Evolutionary conservation across 2,797 vertebrate genomes (phyloP), one percentile per base, ranked within the genome.

Genomic region (Rachycentron canadum): DNA sequence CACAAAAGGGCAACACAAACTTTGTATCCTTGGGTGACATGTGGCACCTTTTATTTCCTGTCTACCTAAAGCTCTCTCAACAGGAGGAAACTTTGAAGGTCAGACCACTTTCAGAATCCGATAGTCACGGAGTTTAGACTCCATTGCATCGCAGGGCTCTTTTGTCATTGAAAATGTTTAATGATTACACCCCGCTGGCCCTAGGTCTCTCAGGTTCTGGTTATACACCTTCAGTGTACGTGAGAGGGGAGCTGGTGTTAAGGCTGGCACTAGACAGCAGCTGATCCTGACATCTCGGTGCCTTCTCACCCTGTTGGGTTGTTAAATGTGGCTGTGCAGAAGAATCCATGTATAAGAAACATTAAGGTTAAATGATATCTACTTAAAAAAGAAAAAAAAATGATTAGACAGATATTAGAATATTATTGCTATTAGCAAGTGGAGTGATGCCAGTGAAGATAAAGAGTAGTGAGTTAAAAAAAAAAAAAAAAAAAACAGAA

Each of bases 41-140:
- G 83, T 40, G 52, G 45, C 78, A 73, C 78, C 68, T 79, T 85
- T 82, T 77, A 72, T 79, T 81, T 69, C 30, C 34, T 9, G n/a
- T 62, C 6, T 21, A 77, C 58, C 64, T 32, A 52, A 73, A 79
- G 70, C 69, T 47, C 11, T 76, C 75, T 78, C 76, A 73, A 69
- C 80, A 45, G 82, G 53, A 82, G 78, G 50, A 82, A 81, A 84
- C 70, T 57, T 38, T 86, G 86, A 94, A 93, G 91, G 92, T 92
- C 91, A 91, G 61, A 76, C 34, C 79, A 86, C 87, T 92, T 90
- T 88, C 49, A 80, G 55, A 79, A 68, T 72, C 82, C 78, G 50
- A 67, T 67, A 52, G 71, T 41, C 17, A 8, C 69, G 50, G 23
- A 43, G 64, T 78, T 78, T 67, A 56, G 36, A 69, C 80, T 81